These are phyloP conservation scores for Octopus sinensis DNA, from an alignment of 1,140 invertebrate species.

Conservation along the genomic window DNA sequence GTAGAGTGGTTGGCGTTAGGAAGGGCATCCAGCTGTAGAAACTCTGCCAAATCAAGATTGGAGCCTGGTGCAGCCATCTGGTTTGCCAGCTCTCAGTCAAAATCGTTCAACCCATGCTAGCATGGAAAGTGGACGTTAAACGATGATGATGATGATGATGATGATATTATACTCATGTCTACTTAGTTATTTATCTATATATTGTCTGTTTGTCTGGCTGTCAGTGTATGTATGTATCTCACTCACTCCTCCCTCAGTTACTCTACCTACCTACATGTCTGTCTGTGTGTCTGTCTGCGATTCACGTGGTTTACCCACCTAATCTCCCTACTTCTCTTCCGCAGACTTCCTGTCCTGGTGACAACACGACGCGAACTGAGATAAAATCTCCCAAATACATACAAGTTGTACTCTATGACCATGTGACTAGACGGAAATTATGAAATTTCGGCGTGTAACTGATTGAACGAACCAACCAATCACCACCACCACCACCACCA, in stretches of 20 bases:
- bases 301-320: background rate
- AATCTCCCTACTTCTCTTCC: conserved; percentile 26
- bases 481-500: no score
- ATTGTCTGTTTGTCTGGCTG: background rate
- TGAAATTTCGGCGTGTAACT: no score
- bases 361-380: conserved; percentile 54
- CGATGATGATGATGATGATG: no score
- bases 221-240: background rate
- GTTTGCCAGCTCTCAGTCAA: no score
- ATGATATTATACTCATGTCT: no score
- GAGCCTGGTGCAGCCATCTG: no score
- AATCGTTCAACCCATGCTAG: no score
- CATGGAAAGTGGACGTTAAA: no score
- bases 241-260: background rate
- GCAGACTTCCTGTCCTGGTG: conserved; percentile 54
- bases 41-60: no score
- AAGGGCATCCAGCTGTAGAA: no score
- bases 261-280: background rate
- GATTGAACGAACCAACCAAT: no score
- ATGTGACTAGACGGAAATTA: conserved; percentile 56
- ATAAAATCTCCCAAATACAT: conserved; percentile 52
- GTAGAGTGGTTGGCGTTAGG: no score
- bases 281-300: background rate
- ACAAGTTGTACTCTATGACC: conserved; percentile 59
- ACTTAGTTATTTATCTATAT: background rate